phyloP scores from a whole-genome alignment of 1,140 invertebrate species.

The Bathynomus jamesi region DNA sequence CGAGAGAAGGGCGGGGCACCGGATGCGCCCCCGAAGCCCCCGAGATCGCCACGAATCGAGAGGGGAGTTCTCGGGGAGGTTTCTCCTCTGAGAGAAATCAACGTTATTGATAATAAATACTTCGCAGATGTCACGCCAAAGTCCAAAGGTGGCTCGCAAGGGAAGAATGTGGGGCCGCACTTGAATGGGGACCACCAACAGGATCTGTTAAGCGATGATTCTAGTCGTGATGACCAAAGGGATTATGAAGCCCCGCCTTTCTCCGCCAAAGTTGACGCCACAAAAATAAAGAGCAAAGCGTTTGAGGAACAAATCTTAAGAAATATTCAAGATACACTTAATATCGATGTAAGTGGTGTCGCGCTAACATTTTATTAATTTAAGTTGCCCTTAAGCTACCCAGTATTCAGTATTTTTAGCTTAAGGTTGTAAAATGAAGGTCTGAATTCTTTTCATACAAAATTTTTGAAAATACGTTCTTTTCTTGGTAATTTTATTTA shows the following conservation, averaged over 20 bases:
- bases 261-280: not conserved
- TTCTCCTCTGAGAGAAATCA: not conserved
- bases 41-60: conserved; percentile 24
- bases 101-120: conserved; percentile 6
- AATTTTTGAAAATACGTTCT: too few relatives aligned
- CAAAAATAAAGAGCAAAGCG: not conserved
- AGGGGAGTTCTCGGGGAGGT: conserved; percentile 18
- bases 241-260: not conserved
- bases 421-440: too few relatives aligned
- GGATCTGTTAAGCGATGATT: not conserved
- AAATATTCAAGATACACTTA: conserved; percentile 30
- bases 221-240: not conserved
- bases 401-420: too few relatives aligned
- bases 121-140: not conserved
- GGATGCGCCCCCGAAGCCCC: conserved; percentile 19
- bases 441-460: too few relatives aligned
- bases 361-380: not conserved
- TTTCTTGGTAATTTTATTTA: too few relatives aligned
- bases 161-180: not conserved
- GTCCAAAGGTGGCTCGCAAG: not conserved
- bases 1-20: conserved; percentile 8
- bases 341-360: conserved; percentile 29
- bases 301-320: conserved; percentile 27
- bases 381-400: too few relatives aligned
- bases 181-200: not conserved